These are phyloP conservation scores for Eupithecia dodoneata DNA, from an alignment of 2,888 invertebrate species.

Conservation along the genomic window DNA sequence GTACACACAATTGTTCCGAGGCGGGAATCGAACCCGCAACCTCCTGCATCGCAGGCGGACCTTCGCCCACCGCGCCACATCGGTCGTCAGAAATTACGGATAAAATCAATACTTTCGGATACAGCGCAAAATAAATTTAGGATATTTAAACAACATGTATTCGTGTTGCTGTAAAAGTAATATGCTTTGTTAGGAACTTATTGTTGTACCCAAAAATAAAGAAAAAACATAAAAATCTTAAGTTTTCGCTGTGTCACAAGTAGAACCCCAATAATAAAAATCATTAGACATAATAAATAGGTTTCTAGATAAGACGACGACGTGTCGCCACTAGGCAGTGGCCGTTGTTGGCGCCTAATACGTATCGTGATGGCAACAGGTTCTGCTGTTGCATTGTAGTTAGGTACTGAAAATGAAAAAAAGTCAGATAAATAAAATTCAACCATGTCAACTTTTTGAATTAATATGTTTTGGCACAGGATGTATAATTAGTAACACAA, in stretches of 20 bases:
- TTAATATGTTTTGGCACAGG: too few relatives aligned
- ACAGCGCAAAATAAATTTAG: too few relatives aligned
- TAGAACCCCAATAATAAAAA: slow-evolving; percentile 64
- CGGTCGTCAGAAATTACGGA: too few relatives aligned
- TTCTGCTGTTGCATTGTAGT: neutral
- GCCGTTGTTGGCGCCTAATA: slow-evolving; percentile 52
- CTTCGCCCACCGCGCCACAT: too few relatives aligned
- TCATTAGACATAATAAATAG: slow-evolving; percentile 74
- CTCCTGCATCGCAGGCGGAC: too few relatives aligned
- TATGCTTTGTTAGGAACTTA: neutral
- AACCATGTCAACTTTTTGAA: too few relatives aligned
- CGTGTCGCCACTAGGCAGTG: slow-evolving; percentile 70
- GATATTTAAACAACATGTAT: too few relatives aligned
- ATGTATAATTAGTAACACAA: neutral
- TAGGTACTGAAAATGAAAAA: neutral
- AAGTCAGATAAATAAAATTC: too few relatives aligned
- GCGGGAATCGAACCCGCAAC: too few relatives aligned
- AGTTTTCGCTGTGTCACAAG: slow-evolving; percentile 48
- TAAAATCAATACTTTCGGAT: too few relatives aligned
- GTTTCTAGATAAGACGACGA: slow-evolving; percentile 74
- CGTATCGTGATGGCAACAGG: slow-evolving; percentile 40
- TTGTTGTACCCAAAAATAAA: neutral
- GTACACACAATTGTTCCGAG: too few relatives aligned
- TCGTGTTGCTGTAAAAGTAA: neutral
- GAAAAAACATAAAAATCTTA: slow-evolving; percentile 20